Evolutionary conservation across 1,140 invertebrate species (phyloP).

Genomic region (Sarcophaga peregrina): DNA sequence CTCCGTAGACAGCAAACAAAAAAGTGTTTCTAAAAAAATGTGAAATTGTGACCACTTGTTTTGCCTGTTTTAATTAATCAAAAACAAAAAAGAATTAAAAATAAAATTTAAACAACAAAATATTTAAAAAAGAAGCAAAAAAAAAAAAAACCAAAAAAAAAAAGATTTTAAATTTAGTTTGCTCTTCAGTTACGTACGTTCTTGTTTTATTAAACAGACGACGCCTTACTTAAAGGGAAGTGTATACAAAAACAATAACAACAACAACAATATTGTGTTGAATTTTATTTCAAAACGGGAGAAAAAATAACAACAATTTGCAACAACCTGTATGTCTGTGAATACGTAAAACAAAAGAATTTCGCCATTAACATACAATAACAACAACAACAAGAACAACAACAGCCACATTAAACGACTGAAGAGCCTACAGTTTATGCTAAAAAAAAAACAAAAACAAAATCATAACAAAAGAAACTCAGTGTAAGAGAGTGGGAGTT

Average conservation of each 20-base stretch:
- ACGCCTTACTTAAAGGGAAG: constrained; percentile 6
- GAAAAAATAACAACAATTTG: constrained; percentile 36
- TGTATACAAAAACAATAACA: constrained; percentile 7
- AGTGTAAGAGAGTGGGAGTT: too few relatives aligned
- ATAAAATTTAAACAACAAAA: neutral
- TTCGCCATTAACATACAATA: neutral
- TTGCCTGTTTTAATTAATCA: constrained; percentile 30
- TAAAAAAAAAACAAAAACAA: too few relatives aligned
- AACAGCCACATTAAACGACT: neutral
- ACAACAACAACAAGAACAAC: neutral
- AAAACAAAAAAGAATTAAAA: neutral
- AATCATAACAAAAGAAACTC: too few relatives aligned
- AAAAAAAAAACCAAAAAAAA: constrained; percentile 24
- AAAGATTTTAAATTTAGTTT: neutral
- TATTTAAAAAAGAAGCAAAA: neutral
- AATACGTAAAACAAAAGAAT: constrained; percentile 11
- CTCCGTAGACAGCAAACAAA: too few relatives aligned
- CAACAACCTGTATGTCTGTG: constrained; percentile 27
- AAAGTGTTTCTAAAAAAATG: too few relatives aligned
- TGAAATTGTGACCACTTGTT: constrained; percentile 4
- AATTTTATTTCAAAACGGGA: constrained; percentile 7
- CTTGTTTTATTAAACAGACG: neutral
- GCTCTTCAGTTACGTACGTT: constrained; percentile 8
- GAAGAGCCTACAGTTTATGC: too few relatives aligned
- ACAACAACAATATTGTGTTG: neutral